These are phyloP conservation scores for Scolanthus callimorphus DNA, from an alignment of 92 coral and sea anemone species.

Conservation along the genomic window DNA sequence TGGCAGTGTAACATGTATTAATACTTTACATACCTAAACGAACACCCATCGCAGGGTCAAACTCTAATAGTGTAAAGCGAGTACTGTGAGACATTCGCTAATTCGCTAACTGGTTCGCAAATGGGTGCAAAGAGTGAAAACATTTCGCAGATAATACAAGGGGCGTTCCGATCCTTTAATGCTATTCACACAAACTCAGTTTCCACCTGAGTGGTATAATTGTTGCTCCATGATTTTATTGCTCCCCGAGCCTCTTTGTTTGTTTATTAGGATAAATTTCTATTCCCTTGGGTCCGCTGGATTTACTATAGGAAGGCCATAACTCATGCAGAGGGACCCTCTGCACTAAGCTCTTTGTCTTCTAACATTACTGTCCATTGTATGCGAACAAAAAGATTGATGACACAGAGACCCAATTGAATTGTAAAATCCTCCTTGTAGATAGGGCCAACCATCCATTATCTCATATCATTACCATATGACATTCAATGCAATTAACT, in stretches of 20 bases:
- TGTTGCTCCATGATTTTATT: slow-evolving; percentile 24
- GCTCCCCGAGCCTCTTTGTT: slow-evolving; percentile 25
- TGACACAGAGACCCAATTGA: slow-evolving; percentile 69
- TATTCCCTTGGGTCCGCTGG: slow-evolving; percentile 72
- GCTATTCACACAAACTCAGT: slow-evolving; percentile 75
- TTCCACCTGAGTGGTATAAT: slow-evolving; percentile 21
- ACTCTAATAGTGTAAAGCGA: too few species aligned
- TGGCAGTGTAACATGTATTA: too few species aligned
- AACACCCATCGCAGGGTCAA: too few species aligned
- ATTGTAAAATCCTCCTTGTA: slow-evolving; percentile 62
- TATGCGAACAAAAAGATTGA: slow-evolving; percentile 66
- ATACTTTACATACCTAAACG: too few species aligned
- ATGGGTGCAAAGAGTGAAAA: slow-evolving; percentile 44
- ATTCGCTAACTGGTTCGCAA: slow-evolving; percentile 15
- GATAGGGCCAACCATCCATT: slow-evolving; percentile 69
- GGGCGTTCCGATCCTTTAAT: slow-evolving; percentile 77
- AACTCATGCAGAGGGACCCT: slow-evolving; percentile 56
- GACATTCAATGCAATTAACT: slow-evolving; percentile 86
- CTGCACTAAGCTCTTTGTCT: slow-evolving; percentile 71
- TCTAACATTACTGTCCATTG: slow-evolving; percentile 75
- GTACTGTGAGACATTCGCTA: too few species aligned
- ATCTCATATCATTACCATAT: slow-evolving; percentile 83
- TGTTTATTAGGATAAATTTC: slow-evolving; percentile 57
- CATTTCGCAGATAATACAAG: slow-evolving; percentile 65
- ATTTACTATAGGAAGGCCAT: slow-evolving; percentile 53